Conservation (phyloP, 2,113 vertebrate genomes). For the Anseranas semipalmata region DNA sequence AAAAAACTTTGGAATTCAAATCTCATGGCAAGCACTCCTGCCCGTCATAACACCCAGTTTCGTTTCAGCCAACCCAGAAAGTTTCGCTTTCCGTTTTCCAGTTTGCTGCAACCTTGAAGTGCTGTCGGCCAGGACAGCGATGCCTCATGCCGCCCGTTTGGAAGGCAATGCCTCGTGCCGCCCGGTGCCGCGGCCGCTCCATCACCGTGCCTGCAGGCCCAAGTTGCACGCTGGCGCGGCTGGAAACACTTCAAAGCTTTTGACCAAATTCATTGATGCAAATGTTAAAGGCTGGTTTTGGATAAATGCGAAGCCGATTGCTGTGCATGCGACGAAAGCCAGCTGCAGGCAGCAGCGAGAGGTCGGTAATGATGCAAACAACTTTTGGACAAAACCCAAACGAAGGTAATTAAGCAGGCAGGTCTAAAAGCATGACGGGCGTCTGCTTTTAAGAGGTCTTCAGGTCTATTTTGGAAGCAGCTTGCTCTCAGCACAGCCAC, state of each 20-base stretch:
- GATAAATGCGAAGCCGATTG: background rate
- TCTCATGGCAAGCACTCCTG: accelerated
- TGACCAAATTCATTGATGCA: background rate
- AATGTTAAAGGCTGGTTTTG: background rate
- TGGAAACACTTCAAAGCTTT: background rate
- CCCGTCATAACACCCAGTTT: accelerated
- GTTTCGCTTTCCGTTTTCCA: background rate
- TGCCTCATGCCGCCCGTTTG: too few species aligned
- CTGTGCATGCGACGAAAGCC: background rate
- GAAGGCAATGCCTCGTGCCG: background rate
- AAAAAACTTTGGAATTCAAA: background rate
- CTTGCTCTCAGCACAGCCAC: background rate
- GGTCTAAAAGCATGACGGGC: background rate
- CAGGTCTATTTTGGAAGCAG: background rate
- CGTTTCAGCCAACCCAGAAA: accelerated
- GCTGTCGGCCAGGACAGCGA: background rate
- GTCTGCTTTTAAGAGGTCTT: background rate
- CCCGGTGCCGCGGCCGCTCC: too few species aligned
- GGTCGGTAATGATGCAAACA: background rate
- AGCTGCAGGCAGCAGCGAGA: background rate
- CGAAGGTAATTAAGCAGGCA: background rate
- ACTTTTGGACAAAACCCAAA: background rate
- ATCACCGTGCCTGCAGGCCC: too few species aligned
- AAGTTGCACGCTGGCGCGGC: background rate
- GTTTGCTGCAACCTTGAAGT: background rate